These are phyloP conservation scores for Tetragonisca angustula DNA, from an alignment of 2,888 invertebrate genomes.

Conservation along the genomic window DNA sequence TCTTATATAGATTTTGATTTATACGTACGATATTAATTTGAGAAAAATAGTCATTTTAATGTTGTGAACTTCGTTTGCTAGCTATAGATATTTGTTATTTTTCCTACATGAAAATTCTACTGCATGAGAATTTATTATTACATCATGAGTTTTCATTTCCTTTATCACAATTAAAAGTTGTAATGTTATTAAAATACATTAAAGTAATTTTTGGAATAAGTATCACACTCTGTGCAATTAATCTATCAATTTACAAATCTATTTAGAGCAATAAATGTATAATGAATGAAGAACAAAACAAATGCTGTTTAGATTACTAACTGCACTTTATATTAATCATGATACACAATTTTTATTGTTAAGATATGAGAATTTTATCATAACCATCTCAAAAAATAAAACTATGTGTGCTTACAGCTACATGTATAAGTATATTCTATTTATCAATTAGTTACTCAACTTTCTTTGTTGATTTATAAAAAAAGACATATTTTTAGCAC, in stretches of 20 bases:
- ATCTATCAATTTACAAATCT: conserved; percentile 52
- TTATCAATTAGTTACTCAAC: conserved; percentile 12
- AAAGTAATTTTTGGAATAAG: conserved; percentile 33
- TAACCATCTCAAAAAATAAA: conserved; percentile 35
- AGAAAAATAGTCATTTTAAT: not conserved
- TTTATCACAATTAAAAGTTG: conserved; percentile 30
- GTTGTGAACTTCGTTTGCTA: not conserved
- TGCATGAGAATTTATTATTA: conserved; percentile 3
- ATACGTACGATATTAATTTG: conserved; percentile 6
- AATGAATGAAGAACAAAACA: conserved; percentile 48
- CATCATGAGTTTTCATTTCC: conserved; percentile 23
- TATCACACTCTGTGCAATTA: conserved; percentile 49
- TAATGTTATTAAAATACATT: conserved; percentile 29
- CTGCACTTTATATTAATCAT: conserved; percentile 54
- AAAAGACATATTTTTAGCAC: conserved; percentile 19
- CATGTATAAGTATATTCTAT: conserved; percentile 33
- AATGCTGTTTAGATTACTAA: conserved; percentile 48
- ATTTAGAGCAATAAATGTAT: conserved; percentile 68
- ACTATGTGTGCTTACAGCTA: conserved; percentile 43
- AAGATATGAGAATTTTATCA: conserved; percentile 42
- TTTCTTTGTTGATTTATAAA: conserved; percentile 24
- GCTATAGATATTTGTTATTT: not conserved
- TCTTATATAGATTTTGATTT: not conserved
- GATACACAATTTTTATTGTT: conserved; percentile 44
- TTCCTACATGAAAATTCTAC: conserved; percentile 14